phyloP scores from a whole-genome alignment of 2,797 vertebrate species.

The Poeciliopsis paucimaculata region DNA sequence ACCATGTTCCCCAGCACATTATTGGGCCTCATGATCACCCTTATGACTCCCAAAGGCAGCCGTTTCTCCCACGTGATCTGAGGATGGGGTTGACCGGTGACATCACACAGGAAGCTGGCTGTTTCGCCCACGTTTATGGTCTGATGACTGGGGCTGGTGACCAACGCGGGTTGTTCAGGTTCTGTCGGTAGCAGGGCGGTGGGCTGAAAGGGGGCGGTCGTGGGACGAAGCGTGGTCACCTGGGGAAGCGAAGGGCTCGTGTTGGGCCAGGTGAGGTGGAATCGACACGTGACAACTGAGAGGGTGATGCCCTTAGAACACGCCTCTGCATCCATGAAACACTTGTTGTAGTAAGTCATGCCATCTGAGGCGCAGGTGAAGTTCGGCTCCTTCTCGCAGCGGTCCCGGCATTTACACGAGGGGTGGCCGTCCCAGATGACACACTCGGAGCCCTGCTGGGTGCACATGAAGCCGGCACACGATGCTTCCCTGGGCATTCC shows the following conservation, averaged over 20 bases:
- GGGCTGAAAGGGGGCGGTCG: constrained; percentile 83
- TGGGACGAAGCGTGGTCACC: constrained; percentile 87
- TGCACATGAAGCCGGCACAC: constrained; percentile 93
- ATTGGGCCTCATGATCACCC: constrained; percentile 90
- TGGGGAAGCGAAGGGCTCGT: constrained; percentile 85
- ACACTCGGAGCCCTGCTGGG: constrained; percentile 95
- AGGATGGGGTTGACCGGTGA: constrained; percentile 86
- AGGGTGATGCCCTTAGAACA: constrained; percentile 92
- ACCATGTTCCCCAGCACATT: constrained; percentile 91
- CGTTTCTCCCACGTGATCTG: constrained; percentile 96
- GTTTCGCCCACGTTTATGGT: constrained; percentile 88
- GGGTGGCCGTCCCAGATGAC: constrained; percentile 98
- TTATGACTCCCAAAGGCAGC: constrained; percentile 79
- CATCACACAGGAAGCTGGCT: constrained; percentile 93
- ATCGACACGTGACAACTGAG: constrained; percentile 87
- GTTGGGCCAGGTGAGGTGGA: constrained; percentile 91
- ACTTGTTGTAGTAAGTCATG: constrained; percentile 98
- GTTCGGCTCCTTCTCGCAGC: constrained; percentile 94
- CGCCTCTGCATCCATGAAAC: constrained; percentile 98
- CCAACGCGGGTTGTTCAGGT: constrained; percentile 78
- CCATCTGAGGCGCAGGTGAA: constrained; percentile 98
- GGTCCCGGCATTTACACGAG: constrained; percentile 93
- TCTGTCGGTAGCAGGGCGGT: constrained; percentile 76
- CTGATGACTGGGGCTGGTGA: constrained; percentile 85
- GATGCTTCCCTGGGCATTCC: constrained; percentile 91